Base-by-base conservation (phyloP, 2,113 vertebrate species). In the Pteropus alecto region DNA sequence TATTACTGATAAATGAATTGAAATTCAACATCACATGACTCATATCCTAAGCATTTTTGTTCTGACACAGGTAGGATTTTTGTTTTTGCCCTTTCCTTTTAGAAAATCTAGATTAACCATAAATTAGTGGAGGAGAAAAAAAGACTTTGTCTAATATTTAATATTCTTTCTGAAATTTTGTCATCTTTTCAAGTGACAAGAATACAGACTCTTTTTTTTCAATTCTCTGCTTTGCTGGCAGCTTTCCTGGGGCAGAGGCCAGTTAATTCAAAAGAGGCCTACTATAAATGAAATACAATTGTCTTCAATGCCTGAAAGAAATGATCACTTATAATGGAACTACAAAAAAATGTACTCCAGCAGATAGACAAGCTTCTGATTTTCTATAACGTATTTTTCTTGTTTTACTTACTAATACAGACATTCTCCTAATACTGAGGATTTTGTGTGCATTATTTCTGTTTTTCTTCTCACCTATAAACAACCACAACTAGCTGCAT, bases 41-140 rank as follows among this genome's bases (percentile, higher is more conserved):
- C 21, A 35, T 43, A 78, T 48, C 11, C 0, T 48, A 67, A 90
- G 4, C n/a, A 38, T 15, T 54, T 87, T 63, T 46, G 18, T 3
- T 48, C 9, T 51, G 41, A 86, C 16, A 60, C n/a, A 89, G n/a
- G 68, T 33, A 70, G 15, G n/a, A 41, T 63, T 61, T 73, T 78
- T 68, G 7, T 38, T 76, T 97, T 96, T 58, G 10, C 3, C 76
- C 92, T 83, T 97, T 14, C 2, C 8, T 60, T 96, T 33, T 89
- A 87, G 78, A 94, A 76, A 70, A 96, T 90, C 68, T 90, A 67
- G 63, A 96, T 96, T 28, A 98, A 96, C 97, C 48, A 70, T 56
- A 95, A 92, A 89, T 89, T 65, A 86, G 33, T 91, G n/a, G 24
- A 33, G 3, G 18, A 84, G 43, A 63, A 81, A 84, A 92, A 95